A percentile compares a stretch with the other conserved stretches of the same genome.
Evolutionary conservation across 2,797 vertebrate species (phyloP).

Genomic region (Merluccius polli): DNA sequence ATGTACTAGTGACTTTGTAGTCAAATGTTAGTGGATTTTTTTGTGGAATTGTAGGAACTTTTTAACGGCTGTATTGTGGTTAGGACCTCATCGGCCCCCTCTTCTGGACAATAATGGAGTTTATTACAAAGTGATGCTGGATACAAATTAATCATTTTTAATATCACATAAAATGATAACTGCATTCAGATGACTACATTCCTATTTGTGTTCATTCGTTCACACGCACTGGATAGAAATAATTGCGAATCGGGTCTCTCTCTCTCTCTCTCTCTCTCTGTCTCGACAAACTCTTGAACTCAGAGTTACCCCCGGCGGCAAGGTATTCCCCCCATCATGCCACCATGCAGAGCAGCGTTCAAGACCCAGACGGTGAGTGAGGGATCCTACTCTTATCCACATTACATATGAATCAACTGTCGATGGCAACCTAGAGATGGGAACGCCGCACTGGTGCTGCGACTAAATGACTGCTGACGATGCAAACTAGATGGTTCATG

Average conservation of each 20-base stretch:
- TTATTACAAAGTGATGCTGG: not conserved
- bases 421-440: no score
- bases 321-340: conserved; percentile 47
- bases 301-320: conserved; percentile 36
- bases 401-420: not conserved
- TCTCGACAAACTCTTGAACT: conserved; percentile 38
- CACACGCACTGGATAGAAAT: no score
- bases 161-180: not conserved
- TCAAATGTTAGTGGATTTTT: not conserved
- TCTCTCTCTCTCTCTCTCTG: no score
- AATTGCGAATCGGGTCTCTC: not conserved
- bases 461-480: no score
- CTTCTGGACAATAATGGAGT: not conserved
- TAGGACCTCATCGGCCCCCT: not conserved
- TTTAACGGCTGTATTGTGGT: no score
- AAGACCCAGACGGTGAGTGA: conserved; percentile 44
- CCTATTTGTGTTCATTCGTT: no score
- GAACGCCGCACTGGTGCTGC: no score
- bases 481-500: no score
- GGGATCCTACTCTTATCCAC: not conserved
- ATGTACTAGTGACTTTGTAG: no score
- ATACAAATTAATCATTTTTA: not conserved
- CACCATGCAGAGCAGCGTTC: conserved; percentile 34
- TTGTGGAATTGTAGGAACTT: not conserved
- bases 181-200: not conserved